Evolutionary conservation across 1,140 invertebrate genomes (phyloP).

Genomic region (Drosophila repleta): DNA sequence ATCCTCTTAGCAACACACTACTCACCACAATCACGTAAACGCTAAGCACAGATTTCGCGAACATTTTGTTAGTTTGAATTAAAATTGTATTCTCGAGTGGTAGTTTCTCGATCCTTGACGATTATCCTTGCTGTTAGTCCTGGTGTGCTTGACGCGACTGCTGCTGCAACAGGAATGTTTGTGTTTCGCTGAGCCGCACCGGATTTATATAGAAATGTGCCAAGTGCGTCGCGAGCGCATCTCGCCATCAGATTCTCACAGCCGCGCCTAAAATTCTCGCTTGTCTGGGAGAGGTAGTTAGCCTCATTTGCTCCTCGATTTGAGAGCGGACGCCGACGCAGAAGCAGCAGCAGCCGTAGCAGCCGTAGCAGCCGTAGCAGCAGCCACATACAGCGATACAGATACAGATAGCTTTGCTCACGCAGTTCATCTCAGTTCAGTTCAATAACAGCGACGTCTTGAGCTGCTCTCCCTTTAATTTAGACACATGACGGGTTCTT

Average conservation of each 20-base stretch:
- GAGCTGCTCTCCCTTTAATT: conserved; percentile 62
- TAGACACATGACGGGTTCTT: conserved; percentile 55
- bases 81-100: conserved; percentile 26
- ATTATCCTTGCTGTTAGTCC: conserved; percentile 42
- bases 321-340: conserved; percentile 14
- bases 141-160: conserved; percentile 45
- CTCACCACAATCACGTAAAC: conserved; percentile 74
- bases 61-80: conserved; percentile 59
- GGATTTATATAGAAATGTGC: conserved; percentile 80
- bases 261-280: conserved; percentile 55
- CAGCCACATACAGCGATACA: no score
- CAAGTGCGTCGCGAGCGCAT: conserved; percentile 54
- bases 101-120: conserved; percentile 14
- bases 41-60: conserved; percentile 62
- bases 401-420: not conserved
- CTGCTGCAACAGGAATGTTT: conserved; percentile 81
- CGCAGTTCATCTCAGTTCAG: conserved; percentile 58
- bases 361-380: no score
- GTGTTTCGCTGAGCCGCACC: conserved; percentile 62
- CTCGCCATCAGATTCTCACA: conserved; percentile 36
- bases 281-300: conserved; percentile 44
- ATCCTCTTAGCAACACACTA: conserved; percentile 47
- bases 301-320: conserved; percentile 48
- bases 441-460: conserved; percentile 31
- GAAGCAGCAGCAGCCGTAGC: no score